Base-by-base conservation (phyloP, 2,797 vertebrate genomes). In the Pangasius larnaudii region DNA sequence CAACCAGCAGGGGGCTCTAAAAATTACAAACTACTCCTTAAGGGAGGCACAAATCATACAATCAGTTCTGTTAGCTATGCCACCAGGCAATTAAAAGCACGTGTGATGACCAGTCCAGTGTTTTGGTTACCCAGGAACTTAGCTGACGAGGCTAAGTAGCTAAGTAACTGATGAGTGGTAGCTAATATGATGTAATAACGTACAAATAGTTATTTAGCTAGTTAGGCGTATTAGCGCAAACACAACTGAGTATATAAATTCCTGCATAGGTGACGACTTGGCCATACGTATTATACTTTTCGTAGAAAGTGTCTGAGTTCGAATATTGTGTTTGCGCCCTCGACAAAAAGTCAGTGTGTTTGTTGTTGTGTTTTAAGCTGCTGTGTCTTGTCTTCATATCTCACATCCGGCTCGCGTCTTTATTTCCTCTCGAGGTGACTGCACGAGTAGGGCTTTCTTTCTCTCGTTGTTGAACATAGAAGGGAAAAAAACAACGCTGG, bases 1-100 rank as follows among this genome's bases (percentile, higher is more conserved):
- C 7, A 78, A 53, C 75, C 75, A 78, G 49, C 75, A 56, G 75
- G 53, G 75, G 75, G 75, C 49, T 16, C 24, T n/a, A 75, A 75
- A 75, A 75, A 6, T 2, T 2, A 74, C 71, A 74, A 42, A 72
- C 9, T 72, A 24, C 36, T 11, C 18, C n/a, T 14, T 30, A 67
- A 67, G 10, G 36, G 5, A 18, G 24, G 36, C 36, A 0, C 36
- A 74, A 74, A 74, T 74, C 30, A 33, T 4, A 13, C 39, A 71
- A 71, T 22, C 13, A 36, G 42, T 0, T 39, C 42, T 78, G 49
- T 33, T 56, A 13, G 22, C 71, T 27, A 53, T 16, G 1, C 11
- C 5, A 14, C 11, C 42, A 75, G 13, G 9, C 4, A 36, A 69
- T 11, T 10, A 46, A 42, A 24, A 11, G 39, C 19, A 27, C 13